Percentiles rank a stretch among this genome's conserved stretches.
Evolutionary conservation across 2,113 vertebrate genomes (phyloP).

Genomic region (human): GRCh38 chr15:39509501-39510000

Average conservation of each 20-base stretch:
- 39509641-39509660: background rate
- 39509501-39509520: background rate
- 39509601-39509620: background rate
- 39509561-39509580: background rate
- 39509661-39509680: background rate
- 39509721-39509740: background rate
- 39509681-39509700: background rate
- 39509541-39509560: background rate
- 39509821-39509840: background rate
- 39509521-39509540: background rate
- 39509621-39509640: background rate
- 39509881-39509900: background rate
- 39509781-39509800: background rate
- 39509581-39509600: background rate
- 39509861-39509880: background rate
- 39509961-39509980: background rate
- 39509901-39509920: background rate
- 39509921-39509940: background rate
- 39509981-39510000: background rate
- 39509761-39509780: background rate
- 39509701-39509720: background rate
- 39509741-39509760: background rate
- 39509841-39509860: background rate
- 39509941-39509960: background rate
- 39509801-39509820: background rate